Evolutionary conservation across 2,888 invertebrate genomes (phyloP).

Genomic region (Netelia fuscicornis): DNA sequence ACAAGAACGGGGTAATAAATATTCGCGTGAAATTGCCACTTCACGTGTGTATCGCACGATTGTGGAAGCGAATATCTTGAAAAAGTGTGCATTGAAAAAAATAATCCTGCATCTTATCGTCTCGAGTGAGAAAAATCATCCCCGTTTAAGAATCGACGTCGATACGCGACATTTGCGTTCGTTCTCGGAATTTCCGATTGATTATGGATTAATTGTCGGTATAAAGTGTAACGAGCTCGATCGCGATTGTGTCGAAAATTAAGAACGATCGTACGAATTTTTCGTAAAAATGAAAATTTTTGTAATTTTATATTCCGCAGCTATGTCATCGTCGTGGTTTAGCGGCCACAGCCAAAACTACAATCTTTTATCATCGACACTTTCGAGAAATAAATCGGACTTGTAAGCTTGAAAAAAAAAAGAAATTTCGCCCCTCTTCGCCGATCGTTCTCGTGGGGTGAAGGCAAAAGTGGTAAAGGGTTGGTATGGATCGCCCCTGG

Average conservation of each 20-base stretch:
- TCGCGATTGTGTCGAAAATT: neutral
- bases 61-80: neutral
- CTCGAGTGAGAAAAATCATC: neutral
- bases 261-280: neutral
- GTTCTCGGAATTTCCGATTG: neutral
- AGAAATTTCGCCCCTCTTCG: slow-evolving; percentile 19
- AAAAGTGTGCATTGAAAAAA: neutral
- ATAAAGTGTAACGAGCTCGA: no score
- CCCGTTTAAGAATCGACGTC: neutral
- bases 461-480: slow-evolving; percentile 55
- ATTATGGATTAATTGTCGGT: no score
- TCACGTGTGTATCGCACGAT: neutral
- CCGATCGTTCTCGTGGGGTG: slow-evolving; percentile 53
- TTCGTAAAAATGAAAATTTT: no score
- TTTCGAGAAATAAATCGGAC: no score
- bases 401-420: neutral
- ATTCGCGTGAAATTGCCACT: slow-evolving; percentile 32
- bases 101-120: no score
- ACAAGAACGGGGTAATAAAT: slow-evolving; percentile 15
- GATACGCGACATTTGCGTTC: neutral
- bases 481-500: slow-evolving; percentile 48
- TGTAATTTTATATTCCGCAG: no score
- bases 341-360: no score
- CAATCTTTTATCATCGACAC: no score
- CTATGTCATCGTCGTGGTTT: no score